Evolutionary conservation across 2,888 invertebrate genomes (phyloP).

Genomic region (Caenorhabditis plicata): DNA sequence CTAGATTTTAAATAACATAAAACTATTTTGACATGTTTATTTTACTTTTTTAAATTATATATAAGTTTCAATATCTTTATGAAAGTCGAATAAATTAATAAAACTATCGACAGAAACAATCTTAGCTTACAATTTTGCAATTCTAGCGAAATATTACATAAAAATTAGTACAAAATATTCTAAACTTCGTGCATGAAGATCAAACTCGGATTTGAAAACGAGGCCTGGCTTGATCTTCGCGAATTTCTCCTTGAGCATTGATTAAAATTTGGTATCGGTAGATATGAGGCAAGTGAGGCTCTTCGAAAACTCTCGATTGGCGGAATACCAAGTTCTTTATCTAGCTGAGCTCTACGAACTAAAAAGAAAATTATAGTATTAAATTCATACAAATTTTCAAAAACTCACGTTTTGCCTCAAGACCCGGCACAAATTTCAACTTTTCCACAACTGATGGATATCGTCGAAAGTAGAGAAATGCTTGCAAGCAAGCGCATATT

Average conservation of each 20-base stretch:
- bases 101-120: no score
- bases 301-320: slow-evolving; percentile 44
- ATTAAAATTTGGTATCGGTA: slow-evolving; percentile 41
- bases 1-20: no score
- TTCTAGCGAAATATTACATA: background rate
- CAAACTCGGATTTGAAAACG: slow-evolving; percentile 36
- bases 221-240: slow-evolving; percentile 40
- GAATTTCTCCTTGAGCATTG: slow-evolving; percentile 35
- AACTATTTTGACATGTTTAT: no score
- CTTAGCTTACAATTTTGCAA: background rate
- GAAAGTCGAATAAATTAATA: background rate
- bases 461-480: slow-evolving; percentile 54
- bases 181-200: slow-evolving; percentile 36
- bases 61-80: no score
- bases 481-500: slow-evolving; percentile 58
- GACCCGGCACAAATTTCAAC: slow-evolving; percentile 47
- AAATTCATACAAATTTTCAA: background rate
- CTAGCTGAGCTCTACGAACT: slow-evolving; percentile 51
- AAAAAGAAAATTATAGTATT: slow-evolving; percentile 1
- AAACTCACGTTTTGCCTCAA: slow-evolving; percentile 42
- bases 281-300: slow-evolving; percentile 47
- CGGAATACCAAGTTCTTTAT: slow-evolving; percentile 54
- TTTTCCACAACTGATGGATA: slow-evolving; percentile 52
- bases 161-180: background rate
- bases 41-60: no score